phyloP scores from a whole-genome alignment of 2,113 vertebrate species.

The Pluvialis apricaria region DNA sequence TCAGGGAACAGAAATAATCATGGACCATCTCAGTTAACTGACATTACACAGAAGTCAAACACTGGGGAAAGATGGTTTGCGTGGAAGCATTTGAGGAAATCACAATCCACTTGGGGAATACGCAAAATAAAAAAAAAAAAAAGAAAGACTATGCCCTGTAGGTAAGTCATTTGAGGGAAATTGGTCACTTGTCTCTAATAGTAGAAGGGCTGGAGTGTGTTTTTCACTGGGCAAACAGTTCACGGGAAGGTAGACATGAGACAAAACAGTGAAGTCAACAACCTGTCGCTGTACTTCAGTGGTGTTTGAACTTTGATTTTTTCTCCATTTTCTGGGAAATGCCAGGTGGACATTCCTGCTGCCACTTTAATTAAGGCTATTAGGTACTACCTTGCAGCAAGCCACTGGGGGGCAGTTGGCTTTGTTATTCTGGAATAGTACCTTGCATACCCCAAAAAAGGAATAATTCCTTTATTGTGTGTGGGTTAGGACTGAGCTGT shows the following conservation, averaged over 20 bases:
- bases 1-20: neutral
- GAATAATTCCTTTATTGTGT: neutral
- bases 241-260: neutral
- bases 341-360: accelerated
- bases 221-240: neutral
- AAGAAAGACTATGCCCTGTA: neutral
- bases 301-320: neutral
- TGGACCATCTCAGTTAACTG: neutral
- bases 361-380: neutral
- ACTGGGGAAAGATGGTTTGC: neutral
- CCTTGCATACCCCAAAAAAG: neutral
- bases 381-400: neutral
- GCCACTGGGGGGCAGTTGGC: neutral
- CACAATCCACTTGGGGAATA: neutral
- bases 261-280: neutral
- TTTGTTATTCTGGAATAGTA: neutral
- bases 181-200: neutral
- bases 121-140: neutral
- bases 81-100: conserved; percentile 15
- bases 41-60: neutral
- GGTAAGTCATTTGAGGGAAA: neutral
- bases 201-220: neutral
- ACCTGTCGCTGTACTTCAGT: neutral
- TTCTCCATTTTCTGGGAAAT: neutral
- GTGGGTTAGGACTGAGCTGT: neutral